Conservation (phyloP, 2,888 invertebrate species). For the Ecliptopera silaceata region DNA sequence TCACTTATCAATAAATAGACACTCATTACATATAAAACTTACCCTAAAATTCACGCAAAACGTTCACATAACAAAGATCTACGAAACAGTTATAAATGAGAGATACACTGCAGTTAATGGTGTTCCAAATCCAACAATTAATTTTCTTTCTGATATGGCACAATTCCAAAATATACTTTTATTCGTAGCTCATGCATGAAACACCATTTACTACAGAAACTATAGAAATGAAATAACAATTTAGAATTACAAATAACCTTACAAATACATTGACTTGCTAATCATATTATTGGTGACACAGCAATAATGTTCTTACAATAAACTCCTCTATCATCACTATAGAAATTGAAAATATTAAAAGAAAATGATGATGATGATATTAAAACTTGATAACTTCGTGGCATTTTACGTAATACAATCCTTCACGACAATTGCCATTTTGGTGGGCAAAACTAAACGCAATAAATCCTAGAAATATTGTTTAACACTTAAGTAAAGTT, state of each 20-base stretch:
- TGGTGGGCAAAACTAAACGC: constrained; percentile 79
- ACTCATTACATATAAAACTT: constrained; percentile 74
- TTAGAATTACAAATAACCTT: constrained; percentile 54
- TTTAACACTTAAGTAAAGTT: constrained; percentile 81
- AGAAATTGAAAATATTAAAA: constrained; percentile 54
- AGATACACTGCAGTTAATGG: constrained; percentile 51
- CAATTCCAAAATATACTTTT: constrained; percentile 55
- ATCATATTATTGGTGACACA: constrained; percentile 81
- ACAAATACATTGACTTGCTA: constrained; percentile 71
- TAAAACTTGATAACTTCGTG: constrained; percentile 68
- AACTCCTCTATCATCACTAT: constrained; percentile 68
- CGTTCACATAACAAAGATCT: constrained; percentile 50
- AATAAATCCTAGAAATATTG: constrained; percentile 79
- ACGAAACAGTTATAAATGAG: constrained; percentile 22
- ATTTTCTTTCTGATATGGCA: constrained; percentile 66
- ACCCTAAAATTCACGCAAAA: constrained; percentile 64
- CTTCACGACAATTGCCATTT: constrained; percentile 66
- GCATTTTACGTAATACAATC: constrained; percentile 58
- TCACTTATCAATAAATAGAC: constrained; percentile 77
- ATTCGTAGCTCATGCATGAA: constrained; percentile 41
- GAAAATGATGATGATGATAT: constrained; percentile 57
- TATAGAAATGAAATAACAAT: constrained; percentile 49
- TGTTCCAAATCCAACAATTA: constrained; percentile 35
- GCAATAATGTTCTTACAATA: constrained; percentile 70
- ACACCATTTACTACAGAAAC: constrained; percentile 47